Percentiles rank a stretch among this genome's conserved stretches.
Evolutionary conservation across 1,140 invertebrate species (phyloP).

Genomic region (Palaemon carinicauda): DNA sequence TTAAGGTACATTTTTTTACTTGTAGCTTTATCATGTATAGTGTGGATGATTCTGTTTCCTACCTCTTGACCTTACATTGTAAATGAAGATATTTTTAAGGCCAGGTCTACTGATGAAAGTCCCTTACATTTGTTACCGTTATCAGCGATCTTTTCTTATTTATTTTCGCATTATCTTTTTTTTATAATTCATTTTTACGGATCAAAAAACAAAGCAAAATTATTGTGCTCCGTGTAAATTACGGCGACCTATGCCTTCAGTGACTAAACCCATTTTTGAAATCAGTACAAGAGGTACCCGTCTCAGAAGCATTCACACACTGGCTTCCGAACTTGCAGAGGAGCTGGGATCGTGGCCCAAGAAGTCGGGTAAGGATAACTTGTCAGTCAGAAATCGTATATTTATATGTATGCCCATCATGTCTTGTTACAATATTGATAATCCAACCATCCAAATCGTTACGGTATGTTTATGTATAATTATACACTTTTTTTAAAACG

Average conservation of each 20-base stretch:
- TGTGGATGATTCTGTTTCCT: slow-evolving; percentile 36
- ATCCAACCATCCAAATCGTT: too few relatives aligned
- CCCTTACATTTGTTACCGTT: too few relatives aligned
- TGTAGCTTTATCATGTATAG: slow-evolving; percentile 40
- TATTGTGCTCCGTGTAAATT: too few relatives aligned
- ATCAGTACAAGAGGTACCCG: neutral
- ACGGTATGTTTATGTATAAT: too few relatives aligned
- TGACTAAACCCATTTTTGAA: neutral
- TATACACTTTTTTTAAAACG: too few relatives aligned
- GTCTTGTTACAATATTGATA: too few relatives aligned
- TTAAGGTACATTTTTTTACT: slow-evolving; percentile 42
- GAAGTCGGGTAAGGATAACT: slow-evolving; percentile 47
- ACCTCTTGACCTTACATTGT: neutral
- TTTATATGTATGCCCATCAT: neutral
- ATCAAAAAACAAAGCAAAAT: too few relatives aligned
- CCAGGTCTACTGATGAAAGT: too few relatives aligned
- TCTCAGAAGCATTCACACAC: slow-evolving; percentile 23
- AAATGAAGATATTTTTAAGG: neutral
- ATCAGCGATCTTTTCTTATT: too few relatives aligned
- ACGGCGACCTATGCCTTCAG: neutral
- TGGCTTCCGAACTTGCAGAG: slow-evolving; percentile 32
- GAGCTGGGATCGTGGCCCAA: slow-evolving; percentile 24
- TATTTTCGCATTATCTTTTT: too few relatives aligned
- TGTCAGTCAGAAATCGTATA: slow-evolving; percentile 19
- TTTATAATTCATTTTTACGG: too few relatives aligned